Evolutionary conservation across 1,140 invertebrate species (phyloP).

Genomic region (Hylyphantes graminicola): DNA sequence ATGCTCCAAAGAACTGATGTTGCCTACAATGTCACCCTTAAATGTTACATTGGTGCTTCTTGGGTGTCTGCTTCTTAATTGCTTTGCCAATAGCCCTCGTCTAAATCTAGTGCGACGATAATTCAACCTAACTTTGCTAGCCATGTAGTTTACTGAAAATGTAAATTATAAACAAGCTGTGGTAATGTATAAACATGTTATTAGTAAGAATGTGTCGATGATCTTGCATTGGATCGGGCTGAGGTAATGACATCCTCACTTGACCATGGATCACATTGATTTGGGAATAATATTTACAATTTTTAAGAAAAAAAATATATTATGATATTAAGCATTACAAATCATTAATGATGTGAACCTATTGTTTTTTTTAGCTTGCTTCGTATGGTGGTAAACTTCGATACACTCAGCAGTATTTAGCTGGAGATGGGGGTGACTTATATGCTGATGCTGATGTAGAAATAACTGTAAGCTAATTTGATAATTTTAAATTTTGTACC

Average conservation of each 20-base stretch:
- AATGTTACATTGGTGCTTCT: too few relatives aligned
- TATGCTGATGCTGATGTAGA: conserved; percentile 81
- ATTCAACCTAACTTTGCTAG: too few relatives aligned
- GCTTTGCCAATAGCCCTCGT: too few relatives aligned
- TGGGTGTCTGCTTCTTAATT: too few relatives aligned
- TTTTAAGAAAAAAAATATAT: neutral
- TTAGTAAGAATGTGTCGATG: too few relatives aligned
- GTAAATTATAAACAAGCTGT: too few relatives aligned
- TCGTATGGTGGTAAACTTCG: conserved; percentile 90
- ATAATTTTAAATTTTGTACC: conserved; percentile 71
- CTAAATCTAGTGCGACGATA: too few relatives aligned
- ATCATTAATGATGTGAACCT: neutral
- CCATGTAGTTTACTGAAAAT: too few relatives aligned
- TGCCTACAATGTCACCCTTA: too few relatives aligned
- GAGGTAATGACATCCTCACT: neutral
- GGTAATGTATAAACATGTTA: too few relatives aligned
- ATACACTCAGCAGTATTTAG: conserved; percentile 79
- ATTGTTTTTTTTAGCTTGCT: conserved; percentile 72
- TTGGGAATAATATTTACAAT: neutral
- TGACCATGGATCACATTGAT: neutral
- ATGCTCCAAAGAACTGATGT: too few relatives aligned
- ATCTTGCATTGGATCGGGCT: too few relatives aligned
- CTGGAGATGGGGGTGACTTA: conserved; percentile 70
- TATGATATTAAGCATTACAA: neutral
- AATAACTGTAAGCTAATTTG: conserved; percentile 66